Base-by-base conservation (phyloP, 2,888 invertebrate genomes). In the Clunio marinus region DNA sequence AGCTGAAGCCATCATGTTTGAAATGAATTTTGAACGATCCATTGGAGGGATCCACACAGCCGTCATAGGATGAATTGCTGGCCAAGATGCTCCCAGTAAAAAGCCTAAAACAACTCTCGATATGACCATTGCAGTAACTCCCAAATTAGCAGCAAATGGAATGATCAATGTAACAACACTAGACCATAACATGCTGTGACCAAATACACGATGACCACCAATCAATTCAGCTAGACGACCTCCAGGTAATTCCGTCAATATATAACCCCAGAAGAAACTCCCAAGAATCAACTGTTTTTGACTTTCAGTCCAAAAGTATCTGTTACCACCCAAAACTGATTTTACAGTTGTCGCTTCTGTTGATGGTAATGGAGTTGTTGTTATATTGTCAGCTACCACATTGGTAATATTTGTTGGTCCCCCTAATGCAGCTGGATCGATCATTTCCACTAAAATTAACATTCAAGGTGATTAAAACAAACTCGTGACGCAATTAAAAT, bases 1-100 rank as follows among this genome's bases (percentile, higher is more conserved):
- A 5, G 93, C 91, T 22, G 93, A 91, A 7, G 95, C 92, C 90
- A 92, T 91, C 89, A 93, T 91, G 74, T 93, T 90, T 7, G 94
- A 89, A 77, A 95, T 91, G 77, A 96, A 91, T 77, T 93, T 93
- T 51, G 93, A 92, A 72, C 96, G 85, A 76, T 97, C 96, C 83
- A 89, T 85, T 10, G 95, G 95, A 5, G 96, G 96, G 70, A 96
- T 91, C 96, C 96, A 97, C 71, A 88, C 88, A 5, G 94, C 91
- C 41, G 93, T 93, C 84, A 97, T 88, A 2, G 93, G 91, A 70
- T 93, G 91, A 75, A 96, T 93, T 4, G 95, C 91, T 0, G 96
- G 96, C 89, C 95, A 96, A 7, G 93, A 91, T 13, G 91, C 93
- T 62, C 73, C 78, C 78, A 92, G 83, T 76, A 89, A 83, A 73